These are phyloP conservation scores for Eurytoma californica DNA, from an alignment of 2,888 invertebrate genomes.

Conservation along the genomic window DNA sequence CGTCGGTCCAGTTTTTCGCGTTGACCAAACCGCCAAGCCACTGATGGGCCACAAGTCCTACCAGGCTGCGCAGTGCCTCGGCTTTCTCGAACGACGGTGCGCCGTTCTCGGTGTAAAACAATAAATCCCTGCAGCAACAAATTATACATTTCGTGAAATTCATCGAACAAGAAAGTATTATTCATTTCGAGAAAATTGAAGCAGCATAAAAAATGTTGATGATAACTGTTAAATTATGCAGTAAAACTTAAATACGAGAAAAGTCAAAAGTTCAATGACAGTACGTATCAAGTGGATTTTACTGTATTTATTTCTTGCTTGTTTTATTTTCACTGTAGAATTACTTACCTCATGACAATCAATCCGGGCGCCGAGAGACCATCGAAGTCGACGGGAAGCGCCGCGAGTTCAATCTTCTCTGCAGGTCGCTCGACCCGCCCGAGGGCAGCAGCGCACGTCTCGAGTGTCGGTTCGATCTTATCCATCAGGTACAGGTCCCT, in stretches of 20 bases:
- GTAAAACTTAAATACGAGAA: too few relatives aligned
- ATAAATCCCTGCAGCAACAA: constrained; percentile 61
- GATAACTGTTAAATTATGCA: too few relatives aligned
- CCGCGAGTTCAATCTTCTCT: constrained; percentile 65
- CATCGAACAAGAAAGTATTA: constrained; percentile 13
- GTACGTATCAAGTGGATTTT: too few relatives aligned
- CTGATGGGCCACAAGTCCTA: constrained; percentile 73
- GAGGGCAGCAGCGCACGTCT: constrained; percentile 61
- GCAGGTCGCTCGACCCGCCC: constrained; percentile 58
- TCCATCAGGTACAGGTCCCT: constrained; percentile 62
- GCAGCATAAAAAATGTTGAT: too few relatives aligned
- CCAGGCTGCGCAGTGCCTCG: constrained; percentile 62
- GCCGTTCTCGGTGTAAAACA: constrained; percentile 59
- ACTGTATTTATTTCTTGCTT: too few relatives aligned
- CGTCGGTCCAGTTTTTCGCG: constrained; percentile 68
- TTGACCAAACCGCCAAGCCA: constrained; percentile 75
- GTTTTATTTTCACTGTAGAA: too few relatives aligned
- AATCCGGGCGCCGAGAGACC: constrained; percentile 63
- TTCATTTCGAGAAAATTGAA: too few relatives aligned
- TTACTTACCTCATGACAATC: constrained; percentile 39
- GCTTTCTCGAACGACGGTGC: constrained; percentile 61
- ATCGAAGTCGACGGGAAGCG: constrained; percentile 59
- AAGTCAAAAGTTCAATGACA: too few relatives aligned
- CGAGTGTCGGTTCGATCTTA: constrained; percentile 58
- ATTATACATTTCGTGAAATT: not conserved